These are phyloP conservation scores for Epicampocera succincta DNA, from an alignment of 2,888 invertebrate species.

Conservation along the genomic window DNA sequence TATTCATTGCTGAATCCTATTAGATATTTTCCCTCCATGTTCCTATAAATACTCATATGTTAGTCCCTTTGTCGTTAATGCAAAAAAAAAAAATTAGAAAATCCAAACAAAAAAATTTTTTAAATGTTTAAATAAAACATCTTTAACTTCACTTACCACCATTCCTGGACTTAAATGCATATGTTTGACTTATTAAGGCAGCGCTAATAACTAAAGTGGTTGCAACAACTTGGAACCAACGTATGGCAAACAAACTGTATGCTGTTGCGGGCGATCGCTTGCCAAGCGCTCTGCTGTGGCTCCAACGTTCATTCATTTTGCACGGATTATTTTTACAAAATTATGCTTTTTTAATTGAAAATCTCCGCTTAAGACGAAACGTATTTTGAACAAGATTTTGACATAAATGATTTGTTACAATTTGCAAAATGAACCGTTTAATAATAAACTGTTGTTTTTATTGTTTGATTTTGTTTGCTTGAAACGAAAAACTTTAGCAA, in stretches of 20 bases:
- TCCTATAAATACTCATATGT: too few species aligned
- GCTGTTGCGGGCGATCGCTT: conserved; percentile 12
- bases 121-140: neutral
- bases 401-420: conserved; percentile 32
- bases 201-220: conserved; percentile 76
- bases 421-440: conserved; percentile 46
- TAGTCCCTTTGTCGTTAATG: too few species aligned
- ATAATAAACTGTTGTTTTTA: conserved; percentile 35
- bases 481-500: conserved; percentile 70
- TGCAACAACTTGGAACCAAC: conserved; percentile 68
- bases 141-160: conserved; percentile 73
- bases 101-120: too few species aligned
- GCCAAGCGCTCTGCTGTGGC: conserved; percentile 8
- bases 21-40: too few species aligned
- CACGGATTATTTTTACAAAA: neutral
- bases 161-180: conserved; percentile 78
- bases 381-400: conserved; percentile 11
- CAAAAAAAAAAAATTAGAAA: too few species aligned
- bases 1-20: too few species aligned
- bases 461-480: conserved; percentile 9
- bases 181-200: conserved; percentile 76
- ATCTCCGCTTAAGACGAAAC: neutral
- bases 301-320: conserved; percentile 47
- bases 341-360: neutral
- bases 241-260: conserved; percentile 72